Percentiles rank a stretch among this genome's conserved stretches.
Evolutionary conservation across 2,113 vertebrate species (phyloP).

Genomic region (Phrynocephalus versicolor): DNA sequence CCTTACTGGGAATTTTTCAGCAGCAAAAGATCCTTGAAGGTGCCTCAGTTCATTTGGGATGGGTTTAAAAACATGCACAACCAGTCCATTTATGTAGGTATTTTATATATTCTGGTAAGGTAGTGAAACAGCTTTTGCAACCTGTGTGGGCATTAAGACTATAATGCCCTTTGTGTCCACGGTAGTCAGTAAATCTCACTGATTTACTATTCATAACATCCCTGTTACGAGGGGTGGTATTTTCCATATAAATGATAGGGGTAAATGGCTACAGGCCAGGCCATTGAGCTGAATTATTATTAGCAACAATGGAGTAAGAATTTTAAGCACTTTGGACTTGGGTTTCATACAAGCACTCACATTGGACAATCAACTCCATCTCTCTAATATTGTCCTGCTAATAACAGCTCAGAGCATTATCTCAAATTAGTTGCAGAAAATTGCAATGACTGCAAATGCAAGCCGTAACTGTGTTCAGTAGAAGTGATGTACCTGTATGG

Average conservation of each 20-base stretch:
- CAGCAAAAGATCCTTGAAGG: background rate
- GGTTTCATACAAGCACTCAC: accelerated
- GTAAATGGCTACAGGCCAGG: background rate
- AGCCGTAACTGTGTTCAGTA: background rate
- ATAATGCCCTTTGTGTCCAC: background rate
- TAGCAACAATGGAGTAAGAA: background rate
- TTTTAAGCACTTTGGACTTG: accelerated
- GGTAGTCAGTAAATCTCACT: accelerated
- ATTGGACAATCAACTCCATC: background rate
- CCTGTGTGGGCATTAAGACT: background rate
- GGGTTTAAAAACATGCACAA: background rate
- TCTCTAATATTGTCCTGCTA: background rate
- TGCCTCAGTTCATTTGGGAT: background rate
- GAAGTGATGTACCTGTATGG: background rate
- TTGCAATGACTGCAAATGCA: background rate
- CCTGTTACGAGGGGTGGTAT: background rate
- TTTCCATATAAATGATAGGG: background rate
- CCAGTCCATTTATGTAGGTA: background rate
- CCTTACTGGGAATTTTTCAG: background rate
- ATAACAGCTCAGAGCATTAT: accelerated
- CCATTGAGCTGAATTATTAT: background rate
- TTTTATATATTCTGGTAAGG: background rate
- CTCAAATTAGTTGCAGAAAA: accelerated
- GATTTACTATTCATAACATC: background rate
- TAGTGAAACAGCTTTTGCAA: background rate